Conservation (phyloP, 53 echinoderm and acorn worm genomes). For the Henricia sp. region DNA sequence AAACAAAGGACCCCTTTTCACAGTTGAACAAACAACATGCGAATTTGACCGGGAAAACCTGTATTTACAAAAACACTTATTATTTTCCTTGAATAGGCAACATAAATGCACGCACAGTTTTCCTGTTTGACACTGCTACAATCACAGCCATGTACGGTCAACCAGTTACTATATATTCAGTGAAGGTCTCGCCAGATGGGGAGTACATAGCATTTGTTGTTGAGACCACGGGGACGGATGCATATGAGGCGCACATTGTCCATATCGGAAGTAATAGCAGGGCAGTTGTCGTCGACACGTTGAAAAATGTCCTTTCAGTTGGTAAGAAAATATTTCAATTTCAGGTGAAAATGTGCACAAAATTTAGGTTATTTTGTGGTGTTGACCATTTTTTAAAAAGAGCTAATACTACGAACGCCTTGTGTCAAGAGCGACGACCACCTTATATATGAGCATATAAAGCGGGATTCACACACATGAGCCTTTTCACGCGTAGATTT, state of each 20-base stretch:
- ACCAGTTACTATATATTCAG: background rate
- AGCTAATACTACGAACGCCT: too few species aligned
- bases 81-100: background rate
- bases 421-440: too few species aligned
- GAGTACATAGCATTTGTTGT: conserved; percentile 37
- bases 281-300: conserved; percentile 2
- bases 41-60: background rate
- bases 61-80: background rate
- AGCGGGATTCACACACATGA: too few species aligned
- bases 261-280: conserved; percentile 9
- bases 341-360: too few species aligned
- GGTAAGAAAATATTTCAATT: background rate
- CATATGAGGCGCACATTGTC: conserved; percentile 38
- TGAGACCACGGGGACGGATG: conserved; percentile 30
- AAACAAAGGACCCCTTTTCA: background rate
- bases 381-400: too few species aligned
- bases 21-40: background rate
- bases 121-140: conserved; percentile 20
- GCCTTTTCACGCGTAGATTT: too few species aligned
- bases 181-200: conserved; percentile 31
- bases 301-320: conserved; percentile 1
- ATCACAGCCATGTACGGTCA: conserved; percentile 25
- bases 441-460: too few species aligned
- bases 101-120: background rate
- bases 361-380: background rate